Evolutionary conservation across 1,140 invertebrate genomes (phyloP).

Genomic region (Orchesella cincta): DNA sequence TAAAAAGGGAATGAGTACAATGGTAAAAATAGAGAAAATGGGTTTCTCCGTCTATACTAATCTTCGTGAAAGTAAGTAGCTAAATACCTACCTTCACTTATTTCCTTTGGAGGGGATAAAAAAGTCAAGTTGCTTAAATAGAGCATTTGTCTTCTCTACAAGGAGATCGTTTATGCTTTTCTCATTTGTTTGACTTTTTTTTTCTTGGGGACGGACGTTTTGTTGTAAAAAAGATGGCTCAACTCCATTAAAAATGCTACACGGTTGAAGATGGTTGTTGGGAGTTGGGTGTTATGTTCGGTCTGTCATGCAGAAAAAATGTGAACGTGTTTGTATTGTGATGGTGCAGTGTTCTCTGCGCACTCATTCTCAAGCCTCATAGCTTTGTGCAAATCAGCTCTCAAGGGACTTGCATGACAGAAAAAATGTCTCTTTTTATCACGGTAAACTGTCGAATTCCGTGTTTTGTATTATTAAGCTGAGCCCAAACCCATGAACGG

Average conservation of each 20-base stretch:
- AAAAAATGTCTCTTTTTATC: conserved; percentile 51
- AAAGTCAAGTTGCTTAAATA: background rate
- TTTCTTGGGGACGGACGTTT: background rate
- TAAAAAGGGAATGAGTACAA: conserved; percentile 14
- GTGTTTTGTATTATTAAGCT: conserved; percentile 35
- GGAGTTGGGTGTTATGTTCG: background rate
- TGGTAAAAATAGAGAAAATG: conserved; percentile 25
- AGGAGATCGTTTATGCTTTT: conserved; percentile 12
- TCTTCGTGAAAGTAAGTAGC: conserved; percentile 28
- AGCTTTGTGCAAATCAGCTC: conserved; percentile 26
- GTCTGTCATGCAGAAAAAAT: background rate
- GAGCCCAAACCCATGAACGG: conserved; percentile 21
- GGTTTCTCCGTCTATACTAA: conserved; percentile 5
- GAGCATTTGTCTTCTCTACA: background rate
- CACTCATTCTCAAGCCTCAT: conserved; percentile 23
- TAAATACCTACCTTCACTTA: conserved; percentile 6
- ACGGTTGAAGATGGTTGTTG: conserved; percentile 11
- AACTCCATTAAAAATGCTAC: conserved; percentile 10
- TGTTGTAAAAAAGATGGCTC: conserved; percentile 17
- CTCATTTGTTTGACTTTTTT: background rate
- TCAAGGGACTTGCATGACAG: conserved; percentile 39
- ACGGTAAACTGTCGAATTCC: conserved; percentile 50
- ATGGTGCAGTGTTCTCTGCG: background rate
- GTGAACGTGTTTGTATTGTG: conserved; percentile 2
- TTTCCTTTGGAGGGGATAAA: background rate